Percentiles rank a stretch among this genome's conserved stretches.
Conservation (phyloP, 2,113 vertebrate species). For the Dicerorhinus sumatrensis region DNA sequence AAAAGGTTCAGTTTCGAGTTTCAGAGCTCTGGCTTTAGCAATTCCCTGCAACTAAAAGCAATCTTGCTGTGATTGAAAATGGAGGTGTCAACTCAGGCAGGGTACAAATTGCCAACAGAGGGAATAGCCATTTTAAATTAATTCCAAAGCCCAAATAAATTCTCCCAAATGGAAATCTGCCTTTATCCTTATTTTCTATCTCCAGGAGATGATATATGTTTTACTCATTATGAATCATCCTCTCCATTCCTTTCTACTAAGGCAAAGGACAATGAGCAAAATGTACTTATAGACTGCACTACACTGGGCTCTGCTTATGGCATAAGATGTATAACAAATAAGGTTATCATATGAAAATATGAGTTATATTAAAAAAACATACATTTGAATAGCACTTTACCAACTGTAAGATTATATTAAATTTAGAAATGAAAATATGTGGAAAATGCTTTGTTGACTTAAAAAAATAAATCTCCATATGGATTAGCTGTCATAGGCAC, state of each 20-base stretch:
- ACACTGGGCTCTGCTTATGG: neutral
- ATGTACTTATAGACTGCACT: neutral
- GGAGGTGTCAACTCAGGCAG: conserved; percentile 46
- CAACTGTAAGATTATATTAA: neutral
- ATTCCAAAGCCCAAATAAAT: conserved; percentile 73
- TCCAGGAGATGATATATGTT: conserved; percentile 74
- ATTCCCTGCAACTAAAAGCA: conserved; percentile 45
- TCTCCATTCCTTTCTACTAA: conserved; percentile 54
- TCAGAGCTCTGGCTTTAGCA: neutral
- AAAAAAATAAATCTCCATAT: neutral
- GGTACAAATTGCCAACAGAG: conserved; percentile 57
- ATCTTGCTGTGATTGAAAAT: conserved; percentile 68
- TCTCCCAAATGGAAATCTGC: conserved; percentile 76
- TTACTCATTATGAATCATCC: conserved; percentile 79
- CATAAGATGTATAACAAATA: neutral
- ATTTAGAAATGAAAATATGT: neutral
- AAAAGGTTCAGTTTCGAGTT: neutral
- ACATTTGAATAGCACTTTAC: neutral
- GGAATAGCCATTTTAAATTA: conserved; percentile 70
- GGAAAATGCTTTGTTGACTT: neutral
- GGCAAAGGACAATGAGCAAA: conserved; percentile 1
- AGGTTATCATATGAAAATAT: neutral
- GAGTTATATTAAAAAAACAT: neutral
- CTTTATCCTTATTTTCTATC: conserved; percentile 71
- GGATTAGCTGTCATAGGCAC: neutral